Conservation (phyloP, 1,140 invertebrate genomes). For the Drosophila pseudoobscura region DNA sequence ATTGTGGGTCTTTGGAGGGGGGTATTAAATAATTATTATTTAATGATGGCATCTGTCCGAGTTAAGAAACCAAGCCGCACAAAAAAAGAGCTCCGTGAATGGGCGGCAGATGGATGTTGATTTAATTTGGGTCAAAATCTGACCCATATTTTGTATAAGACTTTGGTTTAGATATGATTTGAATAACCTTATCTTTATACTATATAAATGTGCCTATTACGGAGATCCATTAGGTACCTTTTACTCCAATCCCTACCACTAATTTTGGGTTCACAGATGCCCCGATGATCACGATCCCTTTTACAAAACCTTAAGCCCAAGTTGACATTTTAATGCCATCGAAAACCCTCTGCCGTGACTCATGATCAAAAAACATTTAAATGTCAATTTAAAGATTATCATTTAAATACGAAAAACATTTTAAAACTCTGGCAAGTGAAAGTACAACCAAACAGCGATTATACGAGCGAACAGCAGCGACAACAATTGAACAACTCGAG, state of each 20-base stretch:
- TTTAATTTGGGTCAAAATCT: conserved; percentile 17
- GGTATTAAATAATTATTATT: conserved; percentile 76
- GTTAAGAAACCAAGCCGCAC: conserved; percentile 16
- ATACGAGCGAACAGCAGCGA: not conserved
- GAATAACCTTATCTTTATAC: not conserved
- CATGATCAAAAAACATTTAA: conserved; percentile 60
- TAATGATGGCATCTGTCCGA: conserved; percentile 61
- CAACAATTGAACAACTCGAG: conserved; percentile 66
- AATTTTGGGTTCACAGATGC: too few species aligned
- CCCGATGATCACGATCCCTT: too few species aligned
- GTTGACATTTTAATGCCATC: conserved; percentile 23
- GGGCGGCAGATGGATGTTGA: conserved; percentile 2
- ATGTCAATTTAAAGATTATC: conserved; percentile 72
- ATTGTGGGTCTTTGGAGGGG: not conserved
- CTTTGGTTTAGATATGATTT: too few species aligned
- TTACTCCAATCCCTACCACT: too few species aligned
- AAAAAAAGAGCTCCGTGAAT: conserved; percentile 6
- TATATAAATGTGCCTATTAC: too few species aligned
- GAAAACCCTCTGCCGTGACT: conserved; percentile 32
- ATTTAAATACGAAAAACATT: conserved; percentile 48
- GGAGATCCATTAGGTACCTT: too few species aligned
- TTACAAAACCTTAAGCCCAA: not conserved
- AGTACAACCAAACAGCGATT: conserved; percentile 39
- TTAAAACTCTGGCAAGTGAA: conserved; percentile 59
- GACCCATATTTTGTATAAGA: conserved; percentile 11